Base-by-base conservation (phyloP, 1,140 invertebrate genomes). In the Spodoptera litura region DNA sequence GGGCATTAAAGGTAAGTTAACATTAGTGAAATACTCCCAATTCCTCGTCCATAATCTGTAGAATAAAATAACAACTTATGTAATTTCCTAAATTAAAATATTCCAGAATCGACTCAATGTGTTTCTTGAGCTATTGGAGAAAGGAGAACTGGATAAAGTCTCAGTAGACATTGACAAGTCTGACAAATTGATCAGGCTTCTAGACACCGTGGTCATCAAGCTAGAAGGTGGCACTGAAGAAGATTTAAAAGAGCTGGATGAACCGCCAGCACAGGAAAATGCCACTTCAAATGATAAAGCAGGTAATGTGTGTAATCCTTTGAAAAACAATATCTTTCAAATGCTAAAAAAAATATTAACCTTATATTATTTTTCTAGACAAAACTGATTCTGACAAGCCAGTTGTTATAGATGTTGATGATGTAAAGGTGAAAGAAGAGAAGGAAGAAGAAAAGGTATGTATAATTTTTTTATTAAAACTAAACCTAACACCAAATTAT, bases 141-240 rank as follows among this genome's bases (percentile, higher is more conserved):
- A 95, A 55, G 96, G 96, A 1, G 96, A 96, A 77, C 95, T 99
- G 62, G 97, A 98, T 52, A 96, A 96, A 79, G 96, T 99, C 2
- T 96, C 96, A 5, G 96, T 99, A 0, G 99, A 99, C 92, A 97
- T 97, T 11, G 97, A 98, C 66, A 97, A 99, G 90, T 96, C 97
- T 0, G 98, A 99, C 70, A 95, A 96, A 49, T 95, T 99, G 35
- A 96, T 99, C 11, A 97, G 97, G 85, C 95, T 99, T 4, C 95
- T 99, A 51, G 99, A 99, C 94, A 98, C 98, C 81, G 98, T 99
- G 53, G 99, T 99, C 2, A 99, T 99, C 79, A 98, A 98, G 91
- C 95, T 99, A 13, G 99, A 99, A 95, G 99, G 98, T 59, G 99
- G 99, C 4, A 97, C 97, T n/a, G 99, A 99, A 81, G 97, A 98